Conservation (phyloP, 2,888 invertebrate genomes). For the Hemistola chrysoprasaria region DNA sequence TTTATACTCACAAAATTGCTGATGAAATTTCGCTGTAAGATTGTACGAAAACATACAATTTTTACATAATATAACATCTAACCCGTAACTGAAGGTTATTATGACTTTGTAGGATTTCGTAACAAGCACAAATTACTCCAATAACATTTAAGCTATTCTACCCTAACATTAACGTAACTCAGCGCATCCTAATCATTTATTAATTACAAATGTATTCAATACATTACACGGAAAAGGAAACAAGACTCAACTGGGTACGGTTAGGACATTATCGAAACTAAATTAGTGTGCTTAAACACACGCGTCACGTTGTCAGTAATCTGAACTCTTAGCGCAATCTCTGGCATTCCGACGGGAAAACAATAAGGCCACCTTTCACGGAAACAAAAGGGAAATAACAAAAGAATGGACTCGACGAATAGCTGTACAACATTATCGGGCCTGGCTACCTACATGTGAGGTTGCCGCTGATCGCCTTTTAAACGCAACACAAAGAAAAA, state of each 20-base stretch:
- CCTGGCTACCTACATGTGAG: slow-evolving; percentile 54
- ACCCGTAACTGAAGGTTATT: too few relatives aligned
- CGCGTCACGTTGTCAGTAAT: slow-evolving; percentile 76
- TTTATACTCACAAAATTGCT: too few relatives aligned
- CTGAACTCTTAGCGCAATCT: slow-evolving; percentile 76
- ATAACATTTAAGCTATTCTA: slow-evolving; percentile 9
- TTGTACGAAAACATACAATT: too few relatives aligned
- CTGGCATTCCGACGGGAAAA: slow-evolving; percentile 67
- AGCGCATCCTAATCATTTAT: slow-evolving; percentile 22
- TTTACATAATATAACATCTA: too few relatives aligned
- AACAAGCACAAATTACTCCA: slow-evolving; percentile 6
- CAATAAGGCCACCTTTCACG: slow-evolving; percentile 73
- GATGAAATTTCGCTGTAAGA: too few relatives aligned
- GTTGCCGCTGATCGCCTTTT: slow-evolving; percentile 53
- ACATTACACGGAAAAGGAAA: slow-evolving; percentile 32
- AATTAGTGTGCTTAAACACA: slow-evolving; percentile 62
- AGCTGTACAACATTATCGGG: slow-evolving; percentile 65
- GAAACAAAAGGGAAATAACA: slow-evolving; percentile 73
- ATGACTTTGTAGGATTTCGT: not conserved
- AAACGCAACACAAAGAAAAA: slow-evolving; percentile 56
- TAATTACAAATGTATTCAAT: slow-evolving; percentile 24
- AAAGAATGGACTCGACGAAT: slow-evolving; percentile 72
- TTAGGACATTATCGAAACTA: slow-evolving; percentile 54
- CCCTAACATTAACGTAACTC: slow-evolving; percentile 13
- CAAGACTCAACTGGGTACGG: slow-evolving; percentile 34